These are phyloP conservation scores for Dufourea novaeangliae DNA, from an alignment of 1,140 invertebrate species.

Conservation along the genomic window DNA sequence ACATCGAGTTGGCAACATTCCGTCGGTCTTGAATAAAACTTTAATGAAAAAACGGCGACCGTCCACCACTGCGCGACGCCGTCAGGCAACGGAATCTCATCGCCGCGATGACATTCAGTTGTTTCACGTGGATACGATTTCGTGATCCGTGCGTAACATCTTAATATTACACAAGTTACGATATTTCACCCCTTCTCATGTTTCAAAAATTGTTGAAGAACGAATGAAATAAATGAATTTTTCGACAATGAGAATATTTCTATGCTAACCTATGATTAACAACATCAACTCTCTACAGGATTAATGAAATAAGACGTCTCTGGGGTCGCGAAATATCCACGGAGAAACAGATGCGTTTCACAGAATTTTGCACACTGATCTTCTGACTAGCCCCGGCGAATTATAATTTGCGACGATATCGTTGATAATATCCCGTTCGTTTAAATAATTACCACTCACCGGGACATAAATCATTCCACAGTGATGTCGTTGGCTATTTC, in stretches of 20 bases:
- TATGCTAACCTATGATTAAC: no score
- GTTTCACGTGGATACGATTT: no score
- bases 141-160: not conserved
- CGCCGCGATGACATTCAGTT: not conserved
- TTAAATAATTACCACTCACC: constrained; percentile 17
- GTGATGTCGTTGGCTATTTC: constrained; percentile 17
- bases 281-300: not conserved
- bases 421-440: constrained; percentile 24
- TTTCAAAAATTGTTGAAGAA: no score
- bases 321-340: no score
- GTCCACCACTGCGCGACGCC: not conserved
- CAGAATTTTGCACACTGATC: no score
- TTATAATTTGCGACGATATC: constrained; percentile 28
- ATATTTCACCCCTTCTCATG: no score
- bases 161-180: no score
- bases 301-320: no score
- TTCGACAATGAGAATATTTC: no score
- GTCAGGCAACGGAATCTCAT: not conserved
- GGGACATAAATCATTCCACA: constrained; percentile 12
- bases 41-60: constrained; percentile 26
- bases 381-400: no score
- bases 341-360: no score
- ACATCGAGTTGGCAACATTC: constrained; percentile 64
- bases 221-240: no score
- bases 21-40: constrained; percentile 60